A percentile compares a stretch with the other conserved stretches of the same genome.
Evolutionary conservation across 1,140 invertebrate genomes (phyloP).

Genomic region (Eupristina koningsbergeri): DNA sequence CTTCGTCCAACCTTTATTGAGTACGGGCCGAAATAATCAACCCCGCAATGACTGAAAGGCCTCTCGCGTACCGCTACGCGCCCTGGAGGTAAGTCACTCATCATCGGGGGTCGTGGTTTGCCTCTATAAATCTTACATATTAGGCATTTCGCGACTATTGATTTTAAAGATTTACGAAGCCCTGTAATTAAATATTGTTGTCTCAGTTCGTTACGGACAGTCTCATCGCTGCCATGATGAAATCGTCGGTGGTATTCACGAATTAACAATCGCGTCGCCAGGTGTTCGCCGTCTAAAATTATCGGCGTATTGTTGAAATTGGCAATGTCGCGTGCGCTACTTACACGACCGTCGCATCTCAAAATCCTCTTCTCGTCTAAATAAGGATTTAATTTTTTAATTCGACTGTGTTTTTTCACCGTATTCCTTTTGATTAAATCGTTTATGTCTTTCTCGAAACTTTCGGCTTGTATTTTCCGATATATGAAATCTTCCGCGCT

Average conservation of each 20-base stretch:
- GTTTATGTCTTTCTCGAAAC: neutral
- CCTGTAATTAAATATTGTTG: constrained; percentile 54
- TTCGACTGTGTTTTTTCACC: neutral
- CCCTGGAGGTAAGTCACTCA: constrained; percentile 29
- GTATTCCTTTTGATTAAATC: neutral
- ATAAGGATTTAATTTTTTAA: neutral
- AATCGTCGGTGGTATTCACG: constrained; percentile 46
- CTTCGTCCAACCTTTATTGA: constrained; percentile 56
- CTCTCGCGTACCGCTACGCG: constrained; percentile 41
- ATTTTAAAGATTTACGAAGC: constrained; percentile 39
- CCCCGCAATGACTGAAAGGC: constrained; percentile 58
- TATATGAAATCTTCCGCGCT: no score
- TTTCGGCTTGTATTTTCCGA: neutral
- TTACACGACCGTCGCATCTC: neutral
- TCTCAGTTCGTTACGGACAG: constrained; percentile 53
- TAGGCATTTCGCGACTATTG: neutral
- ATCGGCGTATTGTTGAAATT: neutral
- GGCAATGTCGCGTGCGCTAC: neutral
- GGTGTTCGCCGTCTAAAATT: no score
- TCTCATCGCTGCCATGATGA: constrained; percentile 51
- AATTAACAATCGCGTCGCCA: constrained; percentile 31
- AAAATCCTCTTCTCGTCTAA: neutral
- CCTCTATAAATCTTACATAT: no score
- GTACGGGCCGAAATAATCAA: no score
- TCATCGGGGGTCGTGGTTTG: neutral